These are phyloP conservation scores for Biston betularia DNA, from an alignment of 2,888 invertebrate species.

Conservation along the genomic window DNA sequence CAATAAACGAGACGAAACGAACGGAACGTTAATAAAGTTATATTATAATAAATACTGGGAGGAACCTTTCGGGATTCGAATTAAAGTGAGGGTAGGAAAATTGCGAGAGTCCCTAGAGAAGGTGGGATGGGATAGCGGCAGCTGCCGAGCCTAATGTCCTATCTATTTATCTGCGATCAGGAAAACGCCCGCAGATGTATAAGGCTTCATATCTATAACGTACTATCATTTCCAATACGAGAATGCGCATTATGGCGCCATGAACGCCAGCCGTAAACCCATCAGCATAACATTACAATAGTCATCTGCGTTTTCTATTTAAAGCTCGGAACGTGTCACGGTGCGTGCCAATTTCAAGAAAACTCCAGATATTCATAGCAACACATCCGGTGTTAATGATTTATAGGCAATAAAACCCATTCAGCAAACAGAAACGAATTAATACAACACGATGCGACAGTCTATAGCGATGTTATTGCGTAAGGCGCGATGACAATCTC, in stretches of 20 bases:
- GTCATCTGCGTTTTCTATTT: constrained; percentile 32
- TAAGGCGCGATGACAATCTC: constrained; percentile 84
- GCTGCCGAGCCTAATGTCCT: constrained; percentile 81
- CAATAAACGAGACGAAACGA: constrained; percentile 63
- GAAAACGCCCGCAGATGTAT: constrained; percentile 64
- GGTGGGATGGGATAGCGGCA: constrained; percentile 67
- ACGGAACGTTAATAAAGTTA: constrained; percentile 81
- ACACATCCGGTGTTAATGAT: constrained; percentile 69
- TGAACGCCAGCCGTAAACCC: constrained; percentile 56
- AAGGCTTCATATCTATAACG: constrained; percentile 58
- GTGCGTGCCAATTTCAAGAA: constrained; percentile 61
- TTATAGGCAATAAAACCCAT: constrained; percentile 73
- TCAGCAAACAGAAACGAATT: constrained; percentile 75
- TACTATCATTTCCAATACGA: constrained; percentile 39
- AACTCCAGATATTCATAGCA: constrained; percentile 58
- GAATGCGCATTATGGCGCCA: constrained; percentile 44
- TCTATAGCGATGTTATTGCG: constrained; percentile 68
- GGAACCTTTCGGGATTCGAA: constrained; percentile 83
- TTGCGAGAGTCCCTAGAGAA: constrained; percentile 80
- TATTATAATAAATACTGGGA: constrained; percentile 83
- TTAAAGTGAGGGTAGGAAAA: constrained; percentile 84
- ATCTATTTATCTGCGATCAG: constrained; percentile 82
- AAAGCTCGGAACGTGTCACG: constrained; percentile 52
- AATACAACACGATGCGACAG: constrained; percentile 57
- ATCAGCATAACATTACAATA: constrained; percentile 50